Conservation (phyloP, 2,888 invertebrate genomes). For the Phaedon cochleariae region DNA sequence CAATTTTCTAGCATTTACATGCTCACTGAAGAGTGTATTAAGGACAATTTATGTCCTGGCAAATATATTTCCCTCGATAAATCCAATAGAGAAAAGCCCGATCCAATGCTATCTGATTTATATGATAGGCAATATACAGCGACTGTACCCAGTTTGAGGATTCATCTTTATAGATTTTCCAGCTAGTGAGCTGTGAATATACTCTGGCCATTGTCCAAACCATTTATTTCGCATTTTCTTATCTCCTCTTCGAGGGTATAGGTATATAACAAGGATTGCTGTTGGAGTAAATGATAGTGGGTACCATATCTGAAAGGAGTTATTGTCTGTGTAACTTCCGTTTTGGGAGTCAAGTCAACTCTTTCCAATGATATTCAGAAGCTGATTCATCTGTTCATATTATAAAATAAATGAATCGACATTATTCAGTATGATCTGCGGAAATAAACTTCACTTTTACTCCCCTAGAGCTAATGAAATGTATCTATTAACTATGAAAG, state of each 20-base stretch:
- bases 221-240: conserved; percentile 56
- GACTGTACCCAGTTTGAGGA: conserved; percentile 35
- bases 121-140: conserved; percentile 32
- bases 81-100: conserved; percentile 27
- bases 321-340: too few relatives aligned
- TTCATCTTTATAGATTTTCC: conserved; percentile 39
- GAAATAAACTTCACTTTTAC: too few relatives aligned
- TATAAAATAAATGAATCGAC: too few relatives aligned
- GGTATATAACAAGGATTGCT: neutral
- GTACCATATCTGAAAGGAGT: neutral
- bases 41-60: conserved; percentile 29
- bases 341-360: too few relatives aligned
- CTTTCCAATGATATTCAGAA: too few relatives aligned
- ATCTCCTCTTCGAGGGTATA: neutral
- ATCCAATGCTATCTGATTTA: conserved; percentile 30
- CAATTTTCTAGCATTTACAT: conserved; percentile 36
- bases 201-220: conserved; percentile 58
- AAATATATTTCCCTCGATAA: conserved; percentile 29
- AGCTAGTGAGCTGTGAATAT: conserved; percentile 56
- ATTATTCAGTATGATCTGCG: too few relatives aligned
- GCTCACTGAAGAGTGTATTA: conserved; percentile 32
- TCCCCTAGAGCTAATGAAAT: too few relatives aligned
- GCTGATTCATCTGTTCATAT: too few relatives aligned
- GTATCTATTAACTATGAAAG: too few relatives aligned
- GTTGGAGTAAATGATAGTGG: neutral